These are phyloP conservation scores for Aphodius sticticus DNA, from an alignment of 2,888 invertebrate genomes.

Conservation along the genomic window DNA sequence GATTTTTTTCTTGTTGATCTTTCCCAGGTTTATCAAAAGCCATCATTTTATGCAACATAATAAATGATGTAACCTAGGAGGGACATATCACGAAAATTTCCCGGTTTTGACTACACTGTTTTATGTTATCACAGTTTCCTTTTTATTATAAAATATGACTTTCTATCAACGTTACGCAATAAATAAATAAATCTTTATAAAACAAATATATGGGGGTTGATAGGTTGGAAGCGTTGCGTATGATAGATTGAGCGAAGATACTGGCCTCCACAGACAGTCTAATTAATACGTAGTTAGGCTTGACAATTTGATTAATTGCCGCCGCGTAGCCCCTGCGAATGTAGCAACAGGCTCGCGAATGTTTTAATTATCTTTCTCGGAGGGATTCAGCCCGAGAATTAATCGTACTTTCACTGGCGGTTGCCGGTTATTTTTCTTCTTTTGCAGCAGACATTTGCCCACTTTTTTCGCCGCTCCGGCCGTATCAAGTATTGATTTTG, in stretches of 20 bases:
- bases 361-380: slow-evolving; percentile 25
- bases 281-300: slow-evolving; percentile 24
- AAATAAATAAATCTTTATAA: not conserved
- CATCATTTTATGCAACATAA: too few relatives aligned
- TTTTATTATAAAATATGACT: too few relatives aligned
- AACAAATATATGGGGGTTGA: not conserved
- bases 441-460: not conserved
- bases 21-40: too few relatives aligned
- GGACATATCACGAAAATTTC: too few relatives aligned
- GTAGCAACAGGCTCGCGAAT: slow-evolving; percentile 22
- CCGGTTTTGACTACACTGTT: too few relatives aligned
- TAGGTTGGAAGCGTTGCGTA: slow-evolving; percentile 10
- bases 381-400: slow-evolving; percentile 6
- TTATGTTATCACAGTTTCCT: too few relatives aligned
- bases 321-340: slow-evolving; percentile 19
- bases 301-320: slow-evolving; percentile 26
- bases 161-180: too few relatives aligned
- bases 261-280: slow-evolving; percentile 16
- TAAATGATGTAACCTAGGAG: too few relatives aligned
- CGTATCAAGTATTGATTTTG: not conserved
- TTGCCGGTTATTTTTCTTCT: not conserved
- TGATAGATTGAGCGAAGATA: slow-evolving; percentile 32
- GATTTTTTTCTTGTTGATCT: too few relatives aligned
- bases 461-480: not conserved
- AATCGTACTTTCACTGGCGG: slow-evolving; percentile 4